These are phyloP conservation scores for Linepithema humile DNA, from an alignment of 1,140 invertebrate genomes.

Conservation along the genomic window DNA sequence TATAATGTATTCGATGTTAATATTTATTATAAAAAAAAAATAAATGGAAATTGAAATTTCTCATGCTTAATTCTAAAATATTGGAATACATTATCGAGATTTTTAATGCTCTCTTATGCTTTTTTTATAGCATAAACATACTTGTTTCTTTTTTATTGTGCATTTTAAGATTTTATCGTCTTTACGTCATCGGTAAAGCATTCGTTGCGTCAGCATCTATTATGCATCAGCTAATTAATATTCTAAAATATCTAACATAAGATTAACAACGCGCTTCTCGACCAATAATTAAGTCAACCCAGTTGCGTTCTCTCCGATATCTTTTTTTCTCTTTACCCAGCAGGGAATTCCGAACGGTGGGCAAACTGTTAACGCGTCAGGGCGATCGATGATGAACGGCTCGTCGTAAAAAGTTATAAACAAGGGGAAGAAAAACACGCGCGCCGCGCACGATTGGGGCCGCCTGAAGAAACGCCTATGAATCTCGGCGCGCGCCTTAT, in stretches of 20 bases:
- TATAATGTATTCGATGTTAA: too few relatives aligned
- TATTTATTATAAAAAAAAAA: too few relatives aligned
- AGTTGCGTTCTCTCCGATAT: background rate
- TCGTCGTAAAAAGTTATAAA: conserved; percentile 20
- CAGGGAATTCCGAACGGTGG: background rate
- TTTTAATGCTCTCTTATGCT: conserved; percentile 15
- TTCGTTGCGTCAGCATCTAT: conserved; percentile 34
- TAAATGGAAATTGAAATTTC: too few relatives aligned
- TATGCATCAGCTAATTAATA: conserved; percentile 44
- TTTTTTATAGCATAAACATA: background rate
- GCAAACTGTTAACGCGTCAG: background rate
- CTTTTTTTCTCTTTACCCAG: background rate
- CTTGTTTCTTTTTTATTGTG: background rate
- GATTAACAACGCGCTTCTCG: conserved; percentile 34
- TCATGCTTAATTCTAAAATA: too few relatives aligned
- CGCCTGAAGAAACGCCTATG: conserved; percentile 45
- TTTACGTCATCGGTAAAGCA: conserved; percentile 29
- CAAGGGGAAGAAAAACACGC: conserved; percentile 26
- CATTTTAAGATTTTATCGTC: conserved; percentile 17
- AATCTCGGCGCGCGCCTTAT: conserved; percentile 41
- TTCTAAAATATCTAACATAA: conserved; percentile 51
- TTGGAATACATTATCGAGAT: too few relatives aligned
- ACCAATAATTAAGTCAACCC: background rate
- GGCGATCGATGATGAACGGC: conserved; percentile 6
- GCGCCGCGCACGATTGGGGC: background rate